Evolutionary conservation across 1,140 invertebrate genomes (phyloP), one percentile per base, ranked within the genome.

Genomic region (Achroia grisella): DNA sequence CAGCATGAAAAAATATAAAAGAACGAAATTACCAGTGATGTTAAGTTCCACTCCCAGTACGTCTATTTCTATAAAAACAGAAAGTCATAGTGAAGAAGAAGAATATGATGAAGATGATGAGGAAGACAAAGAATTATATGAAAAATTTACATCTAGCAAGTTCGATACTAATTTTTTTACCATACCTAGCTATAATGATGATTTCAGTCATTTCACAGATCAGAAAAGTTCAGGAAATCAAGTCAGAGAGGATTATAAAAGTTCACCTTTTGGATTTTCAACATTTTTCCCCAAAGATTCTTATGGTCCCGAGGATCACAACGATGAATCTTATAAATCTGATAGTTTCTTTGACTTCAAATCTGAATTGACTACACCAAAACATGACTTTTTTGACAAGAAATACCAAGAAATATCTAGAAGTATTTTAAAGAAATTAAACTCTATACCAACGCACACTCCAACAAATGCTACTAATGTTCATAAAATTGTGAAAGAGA

Each of bases 331-430:
- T 14, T 81, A 71, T 42, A 77, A 75, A 52, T 62, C 68, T n/a
- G 65, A 77, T 14, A 68, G 61, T 41, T 85, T 70, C 43, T 80
- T 82, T 35, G 65, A 81, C 52, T 83, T 78, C 42, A 63, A 70
- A 44, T 62, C 48, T 31, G 81, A 83, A 33, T 57, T 85, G n/a
- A 85, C 81, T 29, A 85, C 81, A 11, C 81, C 81, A 15, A 80
- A 73, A 61, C 78, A 83, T 42, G 71, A 78, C 43, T 85, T 72
- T 37, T 85, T 85, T 49, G 81, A 85, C 52, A 77, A 76, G 52
- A 83, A 80, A 39, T 80, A 62, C 56, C 51, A 71, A 34, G 59
- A 73, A 39, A 58, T 85, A 49, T 78, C 81, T n/a, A 60, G 59
- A 17, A 78, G 77, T 63, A 85, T 83, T 41, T 62, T 69, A 39